Evolutionary conservation across 1,140 invertebrate species (phyloP), one percentile per base, ranked within the genome.

Genomic region (Archegozetes longisetosus): DNA sequence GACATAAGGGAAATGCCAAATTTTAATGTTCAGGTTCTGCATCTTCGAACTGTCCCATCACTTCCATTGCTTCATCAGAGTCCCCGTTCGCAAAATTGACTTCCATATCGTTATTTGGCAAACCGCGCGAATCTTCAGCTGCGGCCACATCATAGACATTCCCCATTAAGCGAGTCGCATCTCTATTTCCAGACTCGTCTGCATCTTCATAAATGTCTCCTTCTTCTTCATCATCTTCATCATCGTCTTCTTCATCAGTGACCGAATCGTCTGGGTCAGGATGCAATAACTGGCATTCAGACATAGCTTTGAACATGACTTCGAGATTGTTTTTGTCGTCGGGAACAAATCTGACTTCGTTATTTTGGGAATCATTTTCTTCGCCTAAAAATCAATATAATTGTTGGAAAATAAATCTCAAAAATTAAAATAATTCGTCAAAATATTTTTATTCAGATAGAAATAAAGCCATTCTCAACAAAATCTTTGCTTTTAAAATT

Each of bases 191-290:
- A n/a, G 17, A 47, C 2, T 59, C 52, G 22, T 58, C 17, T 4
- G 20, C 53, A 3, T 53, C 53, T 2, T 32, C 29, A 53, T 57
- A 40, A 46, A 24, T 14, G 55, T 58, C 54, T 14, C 58, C 58
- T n/a, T 25, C n/a, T 50, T 13, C 60, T 24, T 46, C 53, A 9
- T 61, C 55, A 22, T 63, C 25, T 4, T 53, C 54, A 26, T 65
- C 67, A 27, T 73, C 66, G 14, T 75, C 69, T 12, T 75, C 70
- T 4, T 60, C 58, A 23, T 60, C 58, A 25, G 53, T 12, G 17
- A 60, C 20, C 4, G 2, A 17, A 28, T 62, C 61, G 9, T 50
- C 17, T 12, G 61, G 61, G 27, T 62, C 61, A 9, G 61, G 61
- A 62, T 62, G 58, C 22, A 62, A 27, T 9, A 47, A 2, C 40